Evolutionary conservation across 2,113 vertebrate species (phyloP).

Genomic region (Scalopus aquaticus): DNA sequence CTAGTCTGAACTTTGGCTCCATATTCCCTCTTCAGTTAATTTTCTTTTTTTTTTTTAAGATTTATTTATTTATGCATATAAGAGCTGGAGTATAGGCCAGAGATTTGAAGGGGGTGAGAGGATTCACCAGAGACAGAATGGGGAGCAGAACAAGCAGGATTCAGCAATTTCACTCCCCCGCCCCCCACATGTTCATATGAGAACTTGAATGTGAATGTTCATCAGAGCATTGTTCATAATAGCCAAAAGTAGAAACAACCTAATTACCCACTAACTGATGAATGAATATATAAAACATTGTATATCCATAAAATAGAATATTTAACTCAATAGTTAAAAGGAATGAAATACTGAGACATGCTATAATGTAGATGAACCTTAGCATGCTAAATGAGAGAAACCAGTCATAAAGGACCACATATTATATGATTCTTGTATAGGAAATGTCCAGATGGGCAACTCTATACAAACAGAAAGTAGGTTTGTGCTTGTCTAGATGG

Average conservation of each 20-base stretch:
- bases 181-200: background rate
- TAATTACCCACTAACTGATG: background rate
- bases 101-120: too few relatives aligned
- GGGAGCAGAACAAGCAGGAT: background rate
- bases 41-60: too few relatives aligned
- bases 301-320: background rate
- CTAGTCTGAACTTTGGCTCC: background rate
- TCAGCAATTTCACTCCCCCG: background rate
- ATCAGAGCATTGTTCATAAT: background rate
- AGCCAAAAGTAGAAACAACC: background rate
- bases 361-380: background rate
- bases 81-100: too few relatives aligned
- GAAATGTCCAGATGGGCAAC: background rate
- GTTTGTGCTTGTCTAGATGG: background rate
- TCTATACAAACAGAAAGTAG: slow-evolving; percentile 11
- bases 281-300: background rate
- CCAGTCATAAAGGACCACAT: background rate
- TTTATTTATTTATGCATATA: too few relatives aligned
- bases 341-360: background rate
- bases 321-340: slow-evolving; percentile 36
- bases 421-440: background rate
- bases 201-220: background rate
- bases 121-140: too few relatives aligned
- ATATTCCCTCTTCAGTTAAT: background rate
- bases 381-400: slow-evolving; percentile 20